Percentiles rank a stretch among this genome's conserved stretches.
Conservation (phyloP, 2,113 vertebrate genomes). For the Calyptomena viridis region DNA sequence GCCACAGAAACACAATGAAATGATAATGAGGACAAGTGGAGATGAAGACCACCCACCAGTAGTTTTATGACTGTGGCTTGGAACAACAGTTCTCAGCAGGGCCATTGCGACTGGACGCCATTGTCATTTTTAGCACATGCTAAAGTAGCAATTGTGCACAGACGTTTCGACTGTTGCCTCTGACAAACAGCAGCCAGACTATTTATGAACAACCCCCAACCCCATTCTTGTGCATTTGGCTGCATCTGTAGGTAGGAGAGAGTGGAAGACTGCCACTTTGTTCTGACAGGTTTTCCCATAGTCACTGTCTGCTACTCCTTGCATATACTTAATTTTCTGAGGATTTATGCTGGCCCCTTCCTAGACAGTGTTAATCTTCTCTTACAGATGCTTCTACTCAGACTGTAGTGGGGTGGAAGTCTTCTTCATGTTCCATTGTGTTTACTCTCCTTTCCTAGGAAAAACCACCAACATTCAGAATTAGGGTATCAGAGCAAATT, state of each 20-base stretch:
- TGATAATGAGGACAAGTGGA: constrained; percentile 70
- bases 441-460: not conserved
- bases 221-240: constrained; percentile 65
- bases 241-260: constrained; percentile 69
- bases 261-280: constrained; percentile 63
- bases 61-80: constrained; percentile 74
- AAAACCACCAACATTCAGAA: not conserved
- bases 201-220: constrained; percentile 69
- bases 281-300: constrained; percentile 71
- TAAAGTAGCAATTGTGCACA: constrained; percentile 66
- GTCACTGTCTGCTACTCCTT: constrained; percentile 64
- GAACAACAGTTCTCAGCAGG: constrained; percentile 72
- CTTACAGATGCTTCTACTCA: not conserved
- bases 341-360: not conserved
- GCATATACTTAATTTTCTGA: constrained; percentile 63
- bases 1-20: constrained; percentile 75
- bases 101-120: constrained; percentile 72
- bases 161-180: constrained; percentile 71
- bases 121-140: constrained; percentile 79
- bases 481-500: not conserved
- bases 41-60: constrained; percentile 76
- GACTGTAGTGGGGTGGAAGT: not conserved
- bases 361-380: not conserved
- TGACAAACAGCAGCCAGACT: constrained; percentile 73
- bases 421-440: not conserved